These are phyloP conservation scores for Cerastis rubricosa DNA, from an alignment of 2,888 invertebrate genomes.

Conservation along the genomic window DNA sequence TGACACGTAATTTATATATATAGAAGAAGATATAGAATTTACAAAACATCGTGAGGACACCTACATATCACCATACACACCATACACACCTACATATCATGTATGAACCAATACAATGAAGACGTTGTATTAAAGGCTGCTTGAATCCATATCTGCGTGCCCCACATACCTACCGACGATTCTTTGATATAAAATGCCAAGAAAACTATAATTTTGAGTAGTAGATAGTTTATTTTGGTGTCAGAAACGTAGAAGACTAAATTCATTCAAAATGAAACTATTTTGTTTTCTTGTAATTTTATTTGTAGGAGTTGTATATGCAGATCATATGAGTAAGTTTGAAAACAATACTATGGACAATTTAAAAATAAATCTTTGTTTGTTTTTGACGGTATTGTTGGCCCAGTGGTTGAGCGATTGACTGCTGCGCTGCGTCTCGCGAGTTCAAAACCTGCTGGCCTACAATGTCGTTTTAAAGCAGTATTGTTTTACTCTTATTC, in stretches of 20 bases:
- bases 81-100: neutral
- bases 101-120: neutral
- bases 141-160: neutral
- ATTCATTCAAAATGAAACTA: constrained; percentile 26
- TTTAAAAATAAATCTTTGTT: neutral
- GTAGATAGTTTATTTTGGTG: neutral
- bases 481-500: too few relatives aligned
- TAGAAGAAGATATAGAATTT: too few relatives aligned
- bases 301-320: neutral
- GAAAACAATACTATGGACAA: neutral
- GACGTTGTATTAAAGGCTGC: neutral
- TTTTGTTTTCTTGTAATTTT: constrained; percentile 8
- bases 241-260: neutral
- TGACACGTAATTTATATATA: too few relatives aligned
- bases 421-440: neutral
- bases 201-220: too few relatives aligned
- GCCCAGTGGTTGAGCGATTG: neutral
- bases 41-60: neutral
- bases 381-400: neutral
- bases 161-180: neutral
- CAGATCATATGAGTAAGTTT: constrained; percentile 6
- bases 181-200: constrained; percentile 1
- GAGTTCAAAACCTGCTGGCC: neutral
- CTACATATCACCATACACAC: too few relatives aligned
- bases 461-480: too few relatives aligned